Evolutionary conservation across 2,113 vertebrate species (phyloP), one percentile per base, ranked within the genome.

Genomic region (Piprites chloris): DNA sequence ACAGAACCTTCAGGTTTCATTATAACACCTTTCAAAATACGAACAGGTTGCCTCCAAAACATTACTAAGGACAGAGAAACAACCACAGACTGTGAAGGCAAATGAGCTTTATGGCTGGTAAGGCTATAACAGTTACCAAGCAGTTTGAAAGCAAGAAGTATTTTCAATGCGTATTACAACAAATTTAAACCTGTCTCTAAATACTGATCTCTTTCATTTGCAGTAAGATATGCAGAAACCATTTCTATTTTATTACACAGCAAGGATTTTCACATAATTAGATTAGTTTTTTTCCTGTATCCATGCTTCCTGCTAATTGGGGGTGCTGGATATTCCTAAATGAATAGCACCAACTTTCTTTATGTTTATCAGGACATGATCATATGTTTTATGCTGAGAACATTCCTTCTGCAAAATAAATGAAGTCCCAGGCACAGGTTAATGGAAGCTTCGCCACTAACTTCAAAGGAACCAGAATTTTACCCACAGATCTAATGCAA

Each of bases 351-450:
- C 56, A 20, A 44, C 81, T 90, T 90, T 74, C 88, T 91, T 86
- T 77, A 50, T 91, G 66, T 93, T 93, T 93, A 68, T 92, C 56
- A 94, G 83, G 72, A 76, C 46, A 62, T 0, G 20, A 72, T 93
- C 72, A 27, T 49, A 52, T 46, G 58, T 93, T 94, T 96, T 85
- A 75, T 86, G 79, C 76, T 5, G 2, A 61, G 62, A 94, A 93
- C 73, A 72, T 78, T 88, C 56, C 53, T 93, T 41, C 41, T 72
- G 66, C 88, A 93, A 85, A 95, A 93, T 87, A 90, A 92, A 94
- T 92, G 61, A 94, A 93, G 86, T 78, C 47, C 23, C 76, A 88
- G 92, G n/a, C 87, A 90, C 61, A 95, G 95, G 95, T 96, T 96
- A 96, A 96, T 97, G 93, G 93, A 94, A 94, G 75, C 83, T 86